Base-by-base conservation (phyloP, 2,888 invertebrate species). In the Nomada goodeniana region DNA sequence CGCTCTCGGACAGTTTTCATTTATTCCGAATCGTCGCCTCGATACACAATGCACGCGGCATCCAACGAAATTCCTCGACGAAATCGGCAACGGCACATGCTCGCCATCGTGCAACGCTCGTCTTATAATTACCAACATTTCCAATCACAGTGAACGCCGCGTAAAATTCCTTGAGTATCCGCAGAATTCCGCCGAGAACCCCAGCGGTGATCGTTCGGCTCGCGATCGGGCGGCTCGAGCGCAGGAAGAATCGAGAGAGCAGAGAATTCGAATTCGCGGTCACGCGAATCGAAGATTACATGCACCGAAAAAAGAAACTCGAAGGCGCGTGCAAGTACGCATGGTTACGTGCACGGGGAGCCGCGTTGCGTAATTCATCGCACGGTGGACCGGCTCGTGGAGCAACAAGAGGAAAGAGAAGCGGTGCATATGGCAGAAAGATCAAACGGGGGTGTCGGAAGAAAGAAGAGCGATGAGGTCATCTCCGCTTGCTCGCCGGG, bases 391-490 rank as follows among this genome's bases (percentile, higher is more conserved):
- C 63, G n/a, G 73, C 36, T 64, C 42, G 75, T 15, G 11, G 42
- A 79, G 71, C 52, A 29, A 57, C 68, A 26, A 79, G 64, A 65
- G 77, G 23, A 57, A 67, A 57, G 82, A 77, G 78, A 75, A 63
- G 57, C 69, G 60, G 76, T 78, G 82, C 86, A 86, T 89, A 78
- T 88, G 91, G 87, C 84, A 85, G 86, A 90, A 89, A 89, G 90
- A 91, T 92, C 88, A 88, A 76, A 88, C 84, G 84, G 85, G 90
- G 89, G 85, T 90, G 90, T 89, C 87, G 89, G 89, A 89, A 88
- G 89, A 83, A 74, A 89, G 84, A 81, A 83, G 88, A 88, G 84
- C 88, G 91, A 90, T 92, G 92, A 92, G 90, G 89, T 92, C 92
- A 92, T 91, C 90, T 72, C 71, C 73, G 71, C 47, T 72, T 55